A percentile compares a stretch with the other conserved stretches of the same genome.
phyloP scores from a whole-genome alignment of 2,797 vertebrate genomes.

The Gymnothorax javanicus region DNA sequence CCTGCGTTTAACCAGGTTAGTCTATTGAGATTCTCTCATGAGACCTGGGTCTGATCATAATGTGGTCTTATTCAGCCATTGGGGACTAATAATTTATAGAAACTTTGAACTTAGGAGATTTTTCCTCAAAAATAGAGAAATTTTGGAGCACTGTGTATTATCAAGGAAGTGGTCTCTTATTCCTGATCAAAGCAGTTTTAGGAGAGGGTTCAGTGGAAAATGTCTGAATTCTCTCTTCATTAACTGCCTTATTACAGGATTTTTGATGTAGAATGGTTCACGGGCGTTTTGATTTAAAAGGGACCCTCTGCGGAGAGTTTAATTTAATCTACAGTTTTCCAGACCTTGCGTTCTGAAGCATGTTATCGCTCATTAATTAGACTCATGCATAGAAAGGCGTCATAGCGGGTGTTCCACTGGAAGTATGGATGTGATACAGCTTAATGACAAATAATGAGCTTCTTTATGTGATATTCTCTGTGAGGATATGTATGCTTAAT shows the following conservation, averaged over 20 bases:
- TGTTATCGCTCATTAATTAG: background rate
- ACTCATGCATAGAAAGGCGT: background rate
- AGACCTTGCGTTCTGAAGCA: background rate
- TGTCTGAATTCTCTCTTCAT: background rate
- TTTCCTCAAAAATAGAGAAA: background rate
- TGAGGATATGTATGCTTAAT: background rate
- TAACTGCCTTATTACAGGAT: background rate
- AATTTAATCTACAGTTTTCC: background rate
- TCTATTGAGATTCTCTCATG: no score
- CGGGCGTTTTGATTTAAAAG: background rate
- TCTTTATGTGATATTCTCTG: background rate
- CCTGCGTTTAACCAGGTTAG: no score
- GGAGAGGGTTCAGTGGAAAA: background rate
- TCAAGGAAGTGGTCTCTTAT: background rate
- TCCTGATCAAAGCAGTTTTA: conserved; percentile 23
- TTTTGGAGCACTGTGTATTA: background rate
- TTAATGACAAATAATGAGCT: background rate
- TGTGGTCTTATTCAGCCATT: background rate
- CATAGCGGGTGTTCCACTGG: background rate
- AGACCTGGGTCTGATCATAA: background rate
- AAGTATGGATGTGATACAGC: background rate
- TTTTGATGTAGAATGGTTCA: background rate
- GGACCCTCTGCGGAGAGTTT: background rate
- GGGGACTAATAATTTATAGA: conserved; percentile 11
- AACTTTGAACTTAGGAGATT: background rate